Evolutionary conservation across 1,140 invertebrate genomes (phyloP).

Genomic region (Anastrepha ludens): DNA sequence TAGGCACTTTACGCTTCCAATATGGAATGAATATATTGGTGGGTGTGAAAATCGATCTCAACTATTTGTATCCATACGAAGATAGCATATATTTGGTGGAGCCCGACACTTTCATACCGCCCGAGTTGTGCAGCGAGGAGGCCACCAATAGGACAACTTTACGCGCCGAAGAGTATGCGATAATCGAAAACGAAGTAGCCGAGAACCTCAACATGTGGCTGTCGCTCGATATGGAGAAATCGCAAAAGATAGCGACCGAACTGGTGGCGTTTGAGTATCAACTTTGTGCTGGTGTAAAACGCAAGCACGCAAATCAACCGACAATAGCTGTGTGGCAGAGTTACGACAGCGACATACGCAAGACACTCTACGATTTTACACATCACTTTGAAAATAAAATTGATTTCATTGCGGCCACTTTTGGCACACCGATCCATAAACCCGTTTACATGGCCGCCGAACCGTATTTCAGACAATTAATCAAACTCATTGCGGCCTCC

Average conservation of each 20-base stretch:
- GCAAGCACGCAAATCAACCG: slow-evolving; percentile 49
- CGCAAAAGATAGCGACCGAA: slow-evolving; percentile 62
- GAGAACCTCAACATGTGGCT: slow-evolving; percentile 64
- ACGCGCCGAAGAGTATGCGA: slow-evolving; percentile 59
- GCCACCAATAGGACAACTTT: slow-evolving; percentile 53
- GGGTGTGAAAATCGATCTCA: slow-evolving; percentile 87
- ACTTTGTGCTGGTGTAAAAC: slow-evolving; percentile 63
- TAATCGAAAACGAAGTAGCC: slow-evolving; percentile 61
- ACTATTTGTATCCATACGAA: slow-evolving; percentile 89
- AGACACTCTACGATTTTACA: slow-evolving; percentile 60
- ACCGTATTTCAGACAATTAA: slow-evolving; percentile 63
- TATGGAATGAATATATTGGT: slow-evolving; percentile 88
- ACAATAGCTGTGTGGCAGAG: not conserved
- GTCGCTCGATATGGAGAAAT: slow-evolving; percentile 61
- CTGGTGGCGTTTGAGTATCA: slow-evolving; percentile 68
- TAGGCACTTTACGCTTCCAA: slow-evolving; percentile 81
- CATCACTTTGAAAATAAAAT: slow-evolving; percentile 59
- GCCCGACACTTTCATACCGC: slow-evolving; percentile 64
- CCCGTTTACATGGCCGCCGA: slow-evolving; percentile 68
- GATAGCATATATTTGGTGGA: slow-evolving; percentile 90
- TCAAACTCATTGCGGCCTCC: slow-evolving; percentile 61
- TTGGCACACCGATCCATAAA: slow-evolving; percentile 58
- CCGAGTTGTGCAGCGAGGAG: slow-evolving; percentile 61
- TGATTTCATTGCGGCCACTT: slow-evolving; percentile 62
- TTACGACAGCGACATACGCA: slow-evolving; percentile 61